Percentiles rank a stretch among this genome's conserved stretches.
phyloP scores from a whole-genome alignment of 2,797 vertebrate species.

The Leuciscus waleckii region DNA sequence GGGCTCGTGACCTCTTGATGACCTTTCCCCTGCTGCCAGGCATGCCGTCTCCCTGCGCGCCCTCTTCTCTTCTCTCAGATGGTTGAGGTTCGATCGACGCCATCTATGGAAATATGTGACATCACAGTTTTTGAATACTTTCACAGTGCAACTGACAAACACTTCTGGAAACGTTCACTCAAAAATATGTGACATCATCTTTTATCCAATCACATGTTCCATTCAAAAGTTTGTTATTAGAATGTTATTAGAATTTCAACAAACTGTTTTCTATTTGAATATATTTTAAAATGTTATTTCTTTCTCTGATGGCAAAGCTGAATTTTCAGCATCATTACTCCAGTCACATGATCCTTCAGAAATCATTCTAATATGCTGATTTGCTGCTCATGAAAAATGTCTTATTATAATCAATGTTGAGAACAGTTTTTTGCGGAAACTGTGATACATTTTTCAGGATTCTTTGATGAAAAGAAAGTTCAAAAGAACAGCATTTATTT shows the following conservation, averaged over 20 bases:
- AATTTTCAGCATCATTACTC: neutral
- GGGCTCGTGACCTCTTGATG: constrained; percentile 68
- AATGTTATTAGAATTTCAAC: too few relatives aligned
- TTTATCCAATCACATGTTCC: neutral
- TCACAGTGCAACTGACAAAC: neutral
- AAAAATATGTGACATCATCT: neutral
- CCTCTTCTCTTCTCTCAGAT: constrained; percentile 82
- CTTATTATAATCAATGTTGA: too few relatives aligned
- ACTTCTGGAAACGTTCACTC: neutral
- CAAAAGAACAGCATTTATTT: neutral
- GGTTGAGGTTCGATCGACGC: constrained; percentile 95
- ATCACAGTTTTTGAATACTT: neutral
- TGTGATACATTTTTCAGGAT: neutral
- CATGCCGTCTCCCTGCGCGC: constrained; percentile 70
- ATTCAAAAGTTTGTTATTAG: neutral
- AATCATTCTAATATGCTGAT: too few relatives aligned
- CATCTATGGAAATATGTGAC: constrained; percentile 77
- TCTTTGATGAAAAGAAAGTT: neutral
- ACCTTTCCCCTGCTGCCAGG: constrained; percentile 69
- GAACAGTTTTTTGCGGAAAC: too few relatives aligned
- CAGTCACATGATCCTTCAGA: neutral
- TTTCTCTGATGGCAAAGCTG: neutral
- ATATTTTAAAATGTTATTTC: neutral
- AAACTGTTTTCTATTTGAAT: neutral
- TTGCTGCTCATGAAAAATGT: too few relatives aligned